phyloP scores from a whole-genome alignment of 2,888 invertebrate species.

The Melanostoma mellinum region DNA sequence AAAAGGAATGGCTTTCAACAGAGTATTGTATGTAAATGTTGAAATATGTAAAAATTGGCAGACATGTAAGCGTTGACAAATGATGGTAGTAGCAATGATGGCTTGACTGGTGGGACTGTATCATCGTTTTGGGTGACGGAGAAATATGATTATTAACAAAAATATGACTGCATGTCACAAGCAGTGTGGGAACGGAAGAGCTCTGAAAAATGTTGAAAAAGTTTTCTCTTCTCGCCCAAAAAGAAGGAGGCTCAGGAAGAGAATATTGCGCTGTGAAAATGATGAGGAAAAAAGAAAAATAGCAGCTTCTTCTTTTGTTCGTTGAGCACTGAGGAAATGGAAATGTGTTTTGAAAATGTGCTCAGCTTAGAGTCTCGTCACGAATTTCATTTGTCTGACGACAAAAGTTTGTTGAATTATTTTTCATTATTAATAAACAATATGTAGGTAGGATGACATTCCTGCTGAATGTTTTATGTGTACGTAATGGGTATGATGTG shows the following conservation, averaged over 20 bases:
- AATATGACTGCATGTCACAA: constrained; percentile 24
- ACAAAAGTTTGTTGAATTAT: constrained; percentile 27
- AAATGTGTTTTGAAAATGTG: neutral
- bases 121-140: constrained; percentile 11
- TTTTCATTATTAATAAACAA: constrained; percentile 36
- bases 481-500: constrained; percentile 26
- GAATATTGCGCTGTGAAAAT: constrained; percentile 26
- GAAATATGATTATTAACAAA: constrained; percentile 39
- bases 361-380: constrained; percentile 41
- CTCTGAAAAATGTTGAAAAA: constrained; percentile 30
- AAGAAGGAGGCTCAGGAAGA: neutral
- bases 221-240: neutral
- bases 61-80: constrained; percentile 68
- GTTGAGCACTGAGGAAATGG: neutral
- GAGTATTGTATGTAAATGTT: constrained; percentile 33
- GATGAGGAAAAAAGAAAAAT: constrained; percentile 36
- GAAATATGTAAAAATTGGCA: constrained; percentile 55
- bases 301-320: constrained; percentile 34
- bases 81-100: constrained; percentile 20
- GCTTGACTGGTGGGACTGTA: constrained; percentile 10
- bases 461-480: constrained; percentile 29
- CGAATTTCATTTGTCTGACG: constrained; percentile 35
- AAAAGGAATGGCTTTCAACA: constrained; percentile 28
- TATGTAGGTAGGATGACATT: neutral
- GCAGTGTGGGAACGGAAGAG: constrained; percentile 3